These are phyloP conservation scores for Tychaedon coryphoeus DNA, from an alignment of 2,113 vertebrate genomes.

Conservation along the genomic window DNA sequence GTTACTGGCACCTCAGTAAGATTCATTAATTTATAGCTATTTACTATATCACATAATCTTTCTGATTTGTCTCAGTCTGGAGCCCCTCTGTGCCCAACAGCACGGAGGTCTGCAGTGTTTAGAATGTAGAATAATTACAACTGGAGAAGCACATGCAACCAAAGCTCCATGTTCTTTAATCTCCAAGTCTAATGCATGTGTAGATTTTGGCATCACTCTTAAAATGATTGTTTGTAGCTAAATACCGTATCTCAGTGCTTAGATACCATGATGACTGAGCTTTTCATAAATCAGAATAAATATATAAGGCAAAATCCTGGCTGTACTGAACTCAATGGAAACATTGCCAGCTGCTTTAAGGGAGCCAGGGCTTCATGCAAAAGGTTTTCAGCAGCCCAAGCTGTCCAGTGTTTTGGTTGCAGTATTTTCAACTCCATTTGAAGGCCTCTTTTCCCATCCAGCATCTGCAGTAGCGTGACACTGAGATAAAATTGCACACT, in stretches of 20 bases:
- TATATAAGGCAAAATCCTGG: conserved; percentile 14
- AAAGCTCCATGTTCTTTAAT: conserved; percentile 26
- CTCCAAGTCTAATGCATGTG: conserved; percentile 57
- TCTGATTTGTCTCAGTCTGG: conserved; percentile 68
- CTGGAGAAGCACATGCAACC: conserved; percentile 12
- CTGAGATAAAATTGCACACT: neutral
- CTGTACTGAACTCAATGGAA: neutral
- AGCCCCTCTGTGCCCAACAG: conserved; percentile 26
- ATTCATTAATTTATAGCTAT: conserved; percentile 69
- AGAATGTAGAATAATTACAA: conserved; percentile 56
- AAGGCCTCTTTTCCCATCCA: neutral
- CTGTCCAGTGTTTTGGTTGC: conserved; percentile 19
- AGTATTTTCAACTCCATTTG: conserved; percentile 55
- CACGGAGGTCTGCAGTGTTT: neutral
- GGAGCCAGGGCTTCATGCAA: neutral
- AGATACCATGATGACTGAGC: neutral
- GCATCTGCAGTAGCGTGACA: neutral
- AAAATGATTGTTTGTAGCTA: conserved; percentile 71
- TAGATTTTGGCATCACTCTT: conserved; percentile 59
- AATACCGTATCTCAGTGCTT: conserved; percentile 64
- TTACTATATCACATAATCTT: conserved; percentile 70
- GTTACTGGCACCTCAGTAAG: conserved; percentile 60
- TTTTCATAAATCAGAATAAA: conserved; percentile 52
- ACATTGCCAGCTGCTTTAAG: conserved; percentile 2
- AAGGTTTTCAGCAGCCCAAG: conserved; percentile 1